These are phyloP conservation scores for Micropoecilia bifurca DNA, from an alignment of 2,797 vertebrate species.

Conservation along the genomic window DNA sequence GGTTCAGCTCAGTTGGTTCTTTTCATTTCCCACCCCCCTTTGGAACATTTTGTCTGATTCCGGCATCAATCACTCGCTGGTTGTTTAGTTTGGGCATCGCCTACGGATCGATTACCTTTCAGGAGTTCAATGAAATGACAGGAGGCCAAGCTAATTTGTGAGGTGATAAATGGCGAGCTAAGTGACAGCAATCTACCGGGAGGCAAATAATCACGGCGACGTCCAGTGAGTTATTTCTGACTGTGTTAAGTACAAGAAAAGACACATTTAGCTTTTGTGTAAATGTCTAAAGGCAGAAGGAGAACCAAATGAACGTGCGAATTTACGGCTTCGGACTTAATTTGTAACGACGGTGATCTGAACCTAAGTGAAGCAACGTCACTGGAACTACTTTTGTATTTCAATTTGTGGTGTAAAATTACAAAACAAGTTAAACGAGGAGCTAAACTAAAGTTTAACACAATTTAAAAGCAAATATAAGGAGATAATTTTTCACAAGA, in stretches of 20 bases:
- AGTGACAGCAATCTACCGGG: conserved; percentile 39
- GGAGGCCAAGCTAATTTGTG: conserved; percentile 70
- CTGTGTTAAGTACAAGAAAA: background rate
- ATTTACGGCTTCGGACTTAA: background rate
- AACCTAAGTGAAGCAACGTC: background rate
- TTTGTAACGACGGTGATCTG: background rate
- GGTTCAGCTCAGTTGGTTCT: background rate
- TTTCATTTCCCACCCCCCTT: background rate
- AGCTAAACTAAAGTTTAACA: too few relatives aligned
- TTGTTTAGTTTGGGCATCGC: background rate
- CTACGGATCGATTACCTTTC: background rate
- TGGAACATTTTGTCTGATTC: background rate
- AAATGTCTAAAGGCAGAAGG: background rate
- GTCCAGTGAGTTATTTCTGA: background rate
- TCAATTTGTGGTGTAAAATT: too few relatives aligned
- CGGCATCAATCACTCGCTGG: background rate
- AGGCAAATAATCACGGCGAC: background rate
- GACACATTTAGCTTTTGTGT: background rate
- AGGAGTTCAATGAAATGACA: conserved; percentile 67
- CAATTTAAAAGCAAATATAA: too few relatives aligned
- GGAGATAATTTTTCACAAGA: too few relatives aligned
- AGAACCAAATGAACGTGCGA: background rate
- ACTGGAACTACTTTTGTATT: background rate
- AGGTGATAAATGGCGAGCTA: conserved; percentile 70
- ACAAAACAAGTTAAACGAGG: too few relatives aligned